These are phyloP conservation scores for Acanthoscelides obtectus DNA, from an alignment of 2,888 invertebrate genomes.

Conservation along the genomic window DNA sequence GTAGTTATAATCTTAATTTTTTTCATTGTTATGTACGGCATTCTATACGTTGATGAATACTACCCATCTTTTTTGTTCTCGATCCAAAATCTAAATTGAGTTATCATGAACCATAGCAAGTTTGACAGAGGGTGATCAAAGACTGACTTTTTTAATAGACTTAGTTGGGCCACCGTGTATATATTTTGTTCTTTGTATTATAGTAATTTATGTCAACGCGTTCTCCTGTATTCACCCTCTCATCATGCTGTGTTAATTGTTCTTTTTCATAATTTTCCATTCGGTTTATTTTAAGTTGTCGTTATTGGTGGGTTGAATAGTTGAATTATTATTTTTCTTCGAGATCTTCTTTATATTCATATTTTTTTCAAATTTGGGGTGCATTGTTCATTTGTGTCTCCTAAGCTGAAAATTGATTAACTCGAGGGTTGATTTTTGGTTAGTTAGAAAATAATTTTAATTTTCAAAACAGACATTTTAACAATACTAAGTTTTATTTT, in stretches of 20 bases:
- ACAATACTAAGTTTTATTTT: background rate
- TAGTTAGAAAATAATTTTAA: background rate
- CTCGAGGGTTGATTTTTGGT: background rate
- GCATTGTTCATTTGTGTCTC: conserved; percentile 37
- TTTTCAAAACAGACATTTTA: background rate
- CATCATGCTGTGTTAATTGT: conserved; percentile 14
- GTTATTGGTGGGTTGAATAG: conserved; percentile 12
- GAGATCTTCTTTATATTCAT: conserved; percentile 9
- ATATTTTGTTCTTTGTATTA: background rate
- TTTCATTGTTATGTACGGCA: conserved; percentile 24
- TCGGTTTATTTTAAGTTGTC: conserved; percentile 18
- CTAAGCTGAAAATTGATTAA: conserved; percentile 9
- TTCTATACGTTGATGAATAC: conserved; percentile 27
- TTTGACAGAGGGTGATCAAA: background rate
- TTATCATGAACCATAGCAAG: background rate
- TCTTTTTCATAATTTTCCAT: conserved; percentile 18
- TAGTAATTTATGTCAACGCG: background rate
- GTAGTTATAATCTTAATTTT: conserved; percentile 45
- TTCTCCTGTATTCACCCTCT: background rate
- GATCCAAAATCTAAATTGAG: background rate
- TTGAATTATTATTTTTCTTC: conserved; percentile 17
- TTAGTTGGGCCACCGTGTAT: background rate
- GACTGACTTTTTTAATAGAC: background rate
- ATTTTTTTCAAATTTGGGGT: conserved; percentile 8
- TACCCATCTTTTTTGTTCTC: conserved; percentile 31